Percentiles rank a stretch among this genome's conserved stretches.
Evolutionary conservation across 2,888 invertebrate genomes (phyloP).

Genomic region (Ormyrus thymus): DNA sequence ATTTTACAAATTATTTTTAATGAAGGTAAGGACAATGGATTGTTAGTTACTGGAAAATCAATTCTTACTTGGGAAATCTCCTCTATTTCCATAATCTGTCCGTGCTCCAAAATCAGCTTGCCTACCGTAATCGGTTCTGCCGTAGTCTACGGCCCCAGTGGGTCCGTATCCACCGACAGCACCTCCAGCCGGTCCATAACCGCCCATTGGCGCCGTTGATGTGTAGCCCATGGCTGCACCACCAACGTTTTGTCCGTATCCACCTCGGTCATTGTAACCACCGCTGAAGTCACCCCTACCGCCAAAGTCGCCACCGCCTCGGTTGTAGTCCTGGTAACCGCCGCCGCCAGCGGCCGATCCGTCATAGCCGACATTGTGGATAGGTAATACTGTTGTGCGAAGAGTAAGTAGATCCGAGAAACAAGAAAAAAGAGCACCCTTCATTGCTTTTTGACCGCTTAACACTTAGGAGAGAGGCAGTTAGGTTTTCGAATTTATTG

Average conservation of each 20-base stretch:
- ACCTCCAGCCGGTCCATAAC: conserved; percentile 70
- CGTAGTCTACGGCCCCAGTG: conserved; percentile 70
- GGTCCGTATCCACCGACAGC: conserved; percentile 71
- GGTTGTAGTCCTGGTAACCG: conserved; percentile 72
- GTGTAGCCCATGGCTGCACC: conserved; percentile 71
- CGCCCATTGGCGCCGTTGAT: conserved; percentile 70
- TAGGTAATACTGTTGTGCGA: conserved; percentile 66
- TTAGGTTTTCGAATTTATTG: conserved; percentile 60
- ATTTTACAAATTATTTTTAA: too few species aligned
- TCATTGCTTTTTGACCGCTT: conserved; percentile 49
- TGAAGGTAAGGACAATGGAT: too few species aligned
- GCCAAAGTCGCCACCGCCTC: conserved; percentile 72
- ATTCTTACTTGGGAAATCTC: conserved; percentile 58
- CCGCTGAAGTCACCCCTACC: conserved; percentile 71
- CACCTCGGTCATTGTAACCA: conserved; percentile 71
- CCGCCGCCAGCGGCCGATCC: conserved; percentile 69
- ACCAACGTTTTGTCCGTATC: conserved; percentile 71
- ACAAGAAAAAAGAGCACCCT: conserved; percentile 27
- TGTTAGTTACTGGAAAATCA: conserved; percentile 8
- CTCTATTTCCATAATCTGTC: conserved; percentile 69
- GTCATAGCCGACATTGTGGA: conserved; percentile 69
- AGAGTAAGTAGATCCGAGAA: conserved; percentile 22
- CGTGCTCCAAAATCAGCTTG: conserved; percentile 69
- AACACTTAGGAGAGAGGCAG: conserved; percentile 56
- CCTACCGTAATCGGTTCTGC: conserved; percentile 70